Conservation (phyloP, 1,140 invertebrate species). For the Drosophila sulfurigaster region DNA sequence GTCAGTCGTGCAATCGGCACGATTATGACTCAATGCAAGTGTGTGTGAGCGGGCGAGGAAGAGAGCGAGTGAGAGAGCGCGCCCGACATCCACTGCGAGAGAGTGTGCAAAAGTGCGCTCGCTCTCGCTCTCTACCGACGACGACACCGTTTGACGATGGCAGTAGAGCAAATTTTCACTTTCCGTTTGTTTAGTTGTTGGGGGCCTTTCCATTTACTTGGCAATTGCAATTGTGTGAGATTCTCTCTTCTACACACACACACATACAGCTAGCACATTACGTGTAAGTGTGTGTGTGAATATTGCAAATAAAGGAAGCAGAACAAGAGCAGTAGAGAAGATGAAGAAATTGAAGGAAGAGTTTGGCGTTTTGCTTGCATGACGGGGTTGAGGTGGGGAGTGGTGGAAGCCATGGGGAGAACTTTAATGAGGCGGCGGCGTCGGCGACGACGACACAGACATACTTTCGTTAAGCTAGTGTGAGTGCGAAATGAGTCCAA, state of each 20-base stretch:
- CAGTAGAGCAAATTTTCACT: conserved; percentile 83
- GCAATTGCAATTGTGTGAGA: conserved; percentile 59
- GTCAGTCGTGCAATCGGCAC: conserved; percentile 60
- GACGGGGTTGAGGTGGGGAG: conserved; percentile 13
- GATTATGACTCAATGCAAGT: conserved; percentile 82
- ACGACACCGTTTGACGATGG: conserved; percentile 57
- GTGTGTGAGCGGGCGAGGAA: conserved; percentile 53
- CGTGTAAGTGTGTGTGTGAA: conserved; percentile 25
- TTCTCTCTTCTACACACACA: conserved; percentile 15
- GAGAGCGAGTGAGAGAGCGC: conserved; percentile 11
- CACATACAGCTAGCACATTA: not conserved
- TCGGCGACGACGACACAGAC: conserved; percentile 59
- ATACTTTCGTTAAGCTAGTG: conserved; percentile 54
- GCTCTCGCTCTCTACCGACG: conserved; percentile 24
- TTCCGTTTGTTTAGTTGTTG: conserved; percentile 78
- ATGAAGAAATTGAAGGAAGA: conserved; percentile 73
- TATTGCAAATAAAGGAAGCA: conserved; percentile 80
- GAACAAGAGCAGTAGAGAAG: conserved; percentile 63
- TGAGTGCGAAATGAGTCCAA: conserved; percentile 75
- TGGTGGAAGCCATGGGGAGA: conserved; percentile 46
- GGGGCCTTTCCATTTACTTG: conserved; percentile 81
- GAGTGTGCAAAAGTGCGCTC: conserved; percentile 38
- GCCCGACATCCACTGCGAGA: not conserved
- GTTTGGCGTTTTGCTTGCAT: conserved; percentile 48
- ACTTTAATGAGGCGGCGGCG: conserved; percentile 78